A percentile compares a stretch with the other conserved stretches of the same genome.
Conservation (phyloP, 2,113 vertebrate species). For the Pterocles orientalis region DNA sequence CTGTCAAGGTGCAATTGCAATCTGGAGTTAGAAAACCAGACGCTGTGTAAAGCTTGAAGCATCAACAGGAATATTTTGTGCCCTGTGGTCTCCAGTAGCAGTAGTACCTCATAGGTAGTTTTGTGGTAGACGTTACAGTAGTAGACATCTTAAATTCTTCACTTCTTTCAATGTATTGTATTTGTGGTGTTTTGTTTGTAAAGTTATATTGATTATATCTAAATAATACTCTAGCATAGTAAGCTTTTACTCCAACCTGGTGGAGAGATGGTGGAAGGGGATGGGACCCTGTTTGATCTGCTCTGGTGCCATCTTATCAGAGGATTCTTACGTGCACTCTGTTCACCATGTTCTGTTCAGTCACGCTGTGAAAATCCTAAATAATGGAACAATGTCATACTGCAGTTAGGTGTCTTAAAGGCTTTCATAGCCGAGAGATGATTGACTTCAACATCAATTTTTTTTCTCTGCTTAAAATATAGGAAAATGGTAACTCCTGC, state of each 20-base stretch:
- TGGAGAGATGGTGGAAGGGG: background rate
- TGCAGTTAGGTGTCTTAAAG: background rate
- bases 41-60: background rate
- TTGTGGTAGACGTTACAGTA: background rate
- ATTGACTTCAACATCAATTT: background rate
- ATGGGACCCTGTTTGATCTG: background rate
- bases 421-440: background rate
- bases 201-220: background rate
- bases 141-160: background rate
- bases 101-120: conserved; percentile 11
- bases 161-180: background rate
- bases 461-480: background rate
- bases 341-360: background rate
- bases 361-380: background rate
- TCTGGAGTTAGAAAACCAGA: background rate
- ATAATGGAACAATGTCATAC: background rate
- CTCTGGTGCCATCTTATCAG: background rate
- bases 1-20: background rate
- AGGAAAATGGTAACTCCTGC: background rate
- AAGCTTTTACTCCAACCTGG: background rate
- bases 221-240: background rate
- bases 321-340: background rate
- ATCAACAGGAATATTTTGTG: conserved; percentile 31
- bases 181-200: conserved; percentile 21
- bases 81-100: conserved; percentile 41